Conservation (phyloP, 2,113 vertebrate species). For the Psilopogon haemacephalus region DNA sequence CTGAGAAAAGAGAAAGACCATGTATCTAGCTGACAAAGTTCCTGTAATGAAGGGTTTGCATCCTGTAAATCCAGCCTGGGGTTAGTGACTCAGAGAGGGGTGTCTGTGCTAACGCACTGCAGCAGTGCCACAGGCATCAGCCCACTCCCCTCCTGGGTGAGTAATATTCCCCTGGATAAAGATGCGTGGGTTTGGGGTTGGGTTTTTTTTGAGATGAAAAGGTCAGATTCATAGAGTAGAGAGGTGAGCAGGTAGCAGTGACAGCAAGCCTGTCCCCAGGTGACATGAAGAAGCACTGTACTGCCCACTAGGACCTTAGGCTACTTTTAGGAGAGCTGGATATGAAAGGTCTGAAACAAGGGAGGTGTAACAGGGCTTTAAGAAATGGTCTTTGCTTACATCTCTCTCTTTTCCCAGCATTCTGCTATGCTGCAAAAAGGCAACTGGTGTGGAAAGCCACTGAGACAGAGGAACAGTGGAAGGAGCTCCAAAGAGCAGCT, state of each 20-base stretch:
- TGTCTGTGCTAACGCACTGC: background rate
- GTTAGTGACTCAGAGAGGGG: background rate
- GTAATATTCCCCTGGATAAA: background rate
- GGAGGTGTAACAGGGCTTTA: background rate
- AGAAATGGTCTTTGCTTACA: background rate
- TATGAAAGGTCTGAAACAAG: too few relatives aligned
- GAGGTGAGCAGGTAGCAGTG: background rate
- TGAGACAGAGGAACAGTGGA: background rate
- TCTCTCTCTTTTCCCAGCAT: background rate
- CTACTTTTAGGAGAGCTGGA: background rate
- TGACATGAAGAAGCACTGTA: background rate
- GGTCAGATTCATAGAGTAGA: accelerated
- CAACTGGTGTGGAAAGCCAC: background rate
- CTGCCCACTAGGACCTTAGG: accelerated
- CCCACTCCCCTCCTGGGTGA: background rate
- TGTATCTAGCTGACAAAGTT: background rate
- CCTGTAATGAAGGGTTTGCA: background rate
- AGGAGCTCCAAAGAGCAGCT: background rate
- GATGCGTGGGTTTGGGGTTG: too few relatives aligned
- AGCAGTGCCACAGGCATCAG: background rate
- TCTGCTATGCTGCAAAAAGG: background rate
- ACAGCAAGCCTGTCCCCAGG: background rate
- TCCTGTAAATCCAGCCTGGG: background rate
- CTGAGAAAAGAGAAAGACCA: background rate
- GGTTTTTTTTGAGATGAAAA: background rate